These are phyloP conservation scores for Nipponia nippon DNA, from an alignment of 2,113 vertebrate genomes.

Conservation along the genomic window DNA sequence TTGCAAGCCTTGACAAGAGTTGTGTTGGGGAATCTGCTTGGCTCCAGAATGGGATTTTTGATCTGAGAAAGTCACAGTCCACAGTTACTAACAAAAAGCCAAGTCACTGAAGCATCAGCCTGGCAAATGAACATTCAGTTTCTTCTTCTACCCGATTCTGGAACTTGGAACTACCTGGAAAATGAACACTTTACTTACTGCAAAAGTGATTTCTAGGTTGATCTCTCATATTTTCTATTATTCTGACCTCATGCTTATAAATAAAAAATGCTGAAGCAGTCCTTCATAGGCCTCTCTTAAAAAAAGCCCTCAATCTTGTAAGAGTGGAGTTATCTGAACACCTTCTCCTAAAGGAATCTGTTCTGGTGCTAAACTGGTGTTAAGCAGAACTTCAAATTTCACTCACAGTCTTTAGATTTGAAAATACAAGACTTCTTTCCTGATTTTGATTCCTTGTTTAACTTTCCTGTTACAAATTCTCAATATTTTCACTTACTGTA, in stretches of 20 bases:
- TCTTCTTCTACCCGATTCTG: neutral
- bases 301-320: neutral
- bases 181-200: neutral
- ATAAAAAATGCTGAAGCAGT: neutral
- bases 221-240: neutral
- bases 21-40: neutral
- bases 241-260: neutral
- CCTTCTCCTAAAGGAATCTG: neutral
- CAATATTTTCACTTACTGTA: neutral
- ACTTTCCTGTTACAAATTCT: neutral
- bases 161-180: neutral
- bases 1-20: neutral
- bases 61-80: neutral
- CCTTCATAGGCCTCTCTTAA: neutral
- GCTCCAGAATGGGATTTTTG: neutral
- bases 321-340: neutral
- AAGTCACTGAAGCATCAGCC: neutral
- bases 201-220: neutral
- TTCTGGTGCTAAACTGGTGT: neutral
- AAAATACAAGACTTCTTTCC: neutral
- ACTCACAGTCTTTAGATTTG: neutral
- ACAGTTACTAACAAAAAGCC: neutral
- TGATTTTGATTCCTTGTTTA: neutral
- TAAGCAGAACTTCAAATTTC: neutral
- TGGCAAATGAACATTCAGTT: neutral